Evolutionary conservation across 2,797 vertebrate species (phyloP).

Genomic region (Moxostoma hubbsi): DNA sequence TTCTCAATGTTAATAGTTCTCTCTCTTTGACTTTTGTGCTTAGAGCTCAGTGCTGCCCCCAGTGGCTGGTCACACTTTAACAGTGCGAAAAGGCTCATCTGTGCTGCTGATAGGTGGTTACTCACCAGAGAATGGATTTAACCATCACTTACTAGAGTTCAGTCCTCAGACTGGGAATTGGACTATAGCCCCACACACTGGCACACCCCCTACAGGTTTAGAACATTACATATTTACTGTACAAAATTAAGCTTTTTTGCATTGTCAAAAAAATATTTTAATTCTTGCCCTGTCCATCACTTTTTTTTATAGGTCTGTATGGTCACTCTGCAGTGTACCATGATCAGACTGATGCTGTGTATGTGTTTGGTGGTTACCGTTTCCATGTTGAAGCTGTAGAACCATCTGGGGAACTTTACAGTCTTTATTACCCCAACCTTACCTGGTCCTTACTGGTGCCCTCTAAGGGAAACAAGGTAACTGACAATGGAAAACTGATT

Average conservation of each 20-base stretch:
- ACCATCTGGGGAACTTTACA: constrained; percentile 90
- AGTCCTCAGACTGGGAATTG: constrained; percentile 83
- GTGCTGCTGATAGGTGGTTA: constrained; percentile 91
- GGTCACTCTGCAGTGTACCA: constrained; percentile 93
- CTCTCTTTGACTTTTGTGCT: not conserved
- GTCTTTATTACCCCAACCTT: constrained; percentile 88
- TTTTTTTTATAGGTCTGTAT: constrained; percentile 81
- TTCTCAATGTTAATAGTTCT: not conserved
- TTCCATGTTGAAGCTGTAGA: constrained; percentile 90
- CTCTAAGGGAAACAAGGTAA: constrained; percentile 89
- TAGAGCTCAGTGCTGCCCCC: constrained; percentile 81
- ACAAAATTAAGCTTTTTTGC: not conserved
- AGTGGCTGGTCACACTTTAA: constrained; percentile 88
- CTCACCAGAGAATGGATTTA: constrained; percentile 91
- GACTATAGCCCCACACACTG: constrained; percentile 80
- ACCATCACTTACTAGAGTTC: constrained; percentile 89
- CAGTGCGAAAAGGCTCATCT: constrained; percentile 80
- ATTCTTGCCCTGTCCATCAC: not conserved
- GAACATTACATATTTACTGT: constrained; percentile 1
- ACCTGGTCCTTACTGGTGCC: constrained; percentile 93
- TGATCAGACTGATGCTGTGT: constrained; percentile 88
- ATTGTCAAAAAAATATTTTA: not conserved
- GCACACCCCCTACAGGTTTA: constrained; percentile 86
- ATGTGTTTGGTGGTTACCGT: constrained; percentile 91
- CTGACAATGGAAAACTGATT: not conserved